These are phyloP conservation scores for Petrolisthes cinctipes DNA, from an alignment of 2,888 invertebrate species.

Conservation along the genomic window DNA sequence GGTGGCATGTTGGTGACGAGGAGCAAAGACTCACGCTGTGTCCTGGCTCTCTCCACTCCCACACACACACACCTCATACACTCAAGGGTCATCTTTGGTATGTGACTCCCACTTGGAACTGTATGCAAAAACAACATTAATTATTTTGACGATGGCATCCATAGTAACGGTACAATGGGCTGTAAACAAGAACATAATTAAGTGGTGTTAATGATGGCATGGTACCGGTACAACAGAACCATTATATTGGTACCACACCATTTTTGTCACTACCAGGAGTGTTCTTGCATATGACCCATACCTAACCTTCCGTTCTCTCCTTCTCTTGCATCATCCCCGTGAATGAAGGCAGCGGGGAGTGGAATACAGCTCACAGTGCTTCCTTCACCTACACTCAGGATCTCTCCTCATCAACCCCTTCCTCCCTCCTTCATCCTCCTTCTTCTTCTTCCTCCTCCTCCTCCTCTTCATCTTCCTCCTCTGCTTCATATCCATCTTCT, in stretches of 20 bases:
- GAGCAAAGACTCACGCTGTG: conserved; percentile 49
- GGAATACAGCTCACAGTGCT: conserved; percentile 45
- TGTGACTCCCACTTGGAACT: not conserved
- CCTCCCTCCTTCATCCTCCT: not conserved
- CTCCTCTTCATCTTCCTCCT: not conserved
- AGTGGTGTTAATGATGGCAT: too few relatives aligned
- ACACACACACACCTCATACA: conserved; percentile 35
- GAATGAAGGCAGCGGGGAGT: conserved; percentile 43
- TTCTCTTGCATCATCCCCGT: too few relatives aligned
- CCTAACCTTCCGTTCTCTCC: too few relatives aligned
- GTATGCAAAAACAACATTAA: not conserved
- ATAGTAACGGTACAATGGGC: too few relatives aligned
- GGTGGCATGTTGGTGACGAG: conserved; percentile 34
- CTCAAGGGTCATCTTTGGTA: conserved; percentile 6
- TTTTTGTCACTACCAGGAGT: too few relatives aligned
- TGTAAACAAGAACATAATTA: too few relatives aligned
- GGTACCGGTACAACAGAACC: too few relatives aligned
- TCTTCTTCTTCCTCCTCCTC: conserved; percentile 8
- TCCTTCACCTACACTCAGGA: conserved; percentile 45
- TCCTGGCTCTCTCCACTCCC: conserved; percentile 34
- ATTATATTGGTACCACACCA: too few relatives aligned
- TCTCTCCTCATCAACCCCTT: conserved; percentile 2
- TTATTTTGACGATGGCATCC: too few relatives aligned
- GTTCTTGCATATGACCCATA: too few relatives aligned
- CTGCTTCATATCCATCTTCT: not conserved